phyloP scores from a whole-genome alignment of 1,140 invertebrate genomes.

The Helicoverpa armigera region DNA sequence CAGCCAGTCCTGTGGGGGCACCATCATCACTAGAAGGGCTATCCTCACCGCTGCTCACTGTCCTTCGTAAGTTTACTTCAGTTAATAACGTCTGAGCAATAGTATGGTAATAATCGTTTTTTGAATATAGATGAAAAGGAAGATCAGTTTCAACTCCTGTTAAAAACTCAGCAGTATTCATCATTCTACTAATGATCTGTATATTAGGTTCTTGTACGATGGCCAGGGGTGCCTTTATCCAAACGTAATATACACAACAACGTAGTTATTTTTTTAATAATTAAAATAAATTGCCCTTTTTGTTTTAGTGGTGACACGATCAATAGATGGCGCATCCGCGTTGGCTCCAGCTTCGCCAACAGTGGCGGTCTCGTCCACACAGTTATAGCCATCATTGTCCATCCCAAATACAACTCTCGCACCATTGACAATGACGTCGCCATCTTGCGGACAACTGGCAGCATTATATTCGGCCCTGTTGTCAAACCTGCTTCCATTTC shows the following conservation, averaged over 20 bases:
- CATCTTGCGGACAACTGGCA: slow-evolving; percentile 44
- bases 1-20: slow-evolving; percentile 52
- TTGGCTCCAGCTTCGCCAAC: slow-evolving; percentile 62
- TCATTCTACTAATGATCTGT: background rate
- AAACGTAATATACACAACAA: too few species aligned
- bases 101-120: too few species aligned
- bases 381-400: slow-evolving; percentile 63
- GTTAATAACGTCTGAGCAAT: too few species aligned
- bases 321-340: slow-evolving; percentile 58
- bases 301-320: slow-evolving; percentile 57
- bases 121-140: too few species aligned
- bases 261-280: too few species aligned
- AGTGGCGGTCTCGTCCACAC: slow-evolving; percentile 60
- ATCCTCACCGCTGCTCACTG: slow-evolving; percentile 59
- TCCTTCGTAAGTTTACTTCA: slow-evolving; percentile 50
- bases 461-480: slow-evolving; percentile 70
- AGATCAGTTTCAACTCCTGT: too few species aligned
- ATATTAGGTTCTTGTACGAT: too few species aligned
- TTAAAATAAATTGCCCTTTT: background rate
- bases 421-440: slow-evolving; percentile 89
- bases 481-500: slow-evolving; percentile 52
- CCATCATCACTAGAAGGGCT: slow-evolving; percentile 52
- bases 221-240: too few species aligned
- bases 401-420: slow-evolving; percentile 86
- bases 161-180: background rate